These are phyloP conservation scores for Ariopsis seemanni DNA, from an alignment of 2,113 vertebrate species.

Conservation along the genomic window DNA sequence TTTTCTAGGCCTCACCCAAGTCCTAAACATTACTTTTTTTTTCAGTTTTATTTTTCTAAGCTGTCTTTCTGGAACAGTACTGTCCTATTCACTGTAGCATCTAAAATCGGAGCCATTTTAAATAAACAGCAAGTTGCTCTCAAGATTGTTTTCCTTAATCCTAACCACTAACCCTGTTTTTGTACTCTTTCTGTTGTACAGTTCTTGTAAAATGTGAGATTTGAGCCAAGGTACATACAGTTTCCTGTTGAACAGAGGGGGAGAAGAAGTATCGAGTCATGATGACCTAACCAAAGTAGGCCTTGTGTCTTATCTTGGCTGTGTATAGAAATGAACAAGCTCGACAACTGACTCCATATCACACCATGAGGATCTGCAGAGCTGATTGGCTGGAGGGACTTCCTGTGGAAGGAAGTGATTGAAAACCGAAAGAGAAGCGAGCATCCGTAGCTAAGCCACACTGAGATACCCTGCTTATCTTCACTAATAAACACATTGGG, in stretches of 20 bases:
- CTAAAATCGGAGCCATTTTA: background rate
- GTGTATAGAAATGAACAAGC: background rate
- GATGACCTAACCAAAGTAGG: background rate
- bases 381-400: conserved; percentile 39
- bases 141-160: background rate
- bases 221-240: background rate
- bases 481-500: background rate
- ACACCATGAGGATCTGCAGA: conserved; percentile 12
- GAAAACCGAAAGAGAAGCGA: conserved; percentile 12
- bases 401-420: conserved; percentile 48
- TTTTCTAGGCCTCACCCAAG: background rate
- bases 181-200: background rate
- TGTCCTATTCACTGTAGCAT: background rate
- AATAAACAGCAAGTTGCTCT: background rate
- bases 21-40: background rate
- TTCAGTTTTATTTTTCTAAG: background rate
- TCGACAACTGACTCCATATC: conserved; percentile 3
- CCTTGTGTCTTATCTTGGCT: background rate
- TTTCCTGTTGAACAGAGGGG: background rate
- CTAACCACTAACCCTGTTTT: too few relatives aligned
- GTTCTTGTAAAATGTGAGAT: too few relatives aligned
- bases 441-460: conserved; percentile 24
- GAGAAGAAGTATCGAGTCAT: background rate
- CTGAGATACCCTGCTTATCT: background rate
- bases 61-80: background rate